Base-by-base conservation (phyloP, 2,797 vertebrate genomes). In the Coranthus polyacanthus region DNA sequence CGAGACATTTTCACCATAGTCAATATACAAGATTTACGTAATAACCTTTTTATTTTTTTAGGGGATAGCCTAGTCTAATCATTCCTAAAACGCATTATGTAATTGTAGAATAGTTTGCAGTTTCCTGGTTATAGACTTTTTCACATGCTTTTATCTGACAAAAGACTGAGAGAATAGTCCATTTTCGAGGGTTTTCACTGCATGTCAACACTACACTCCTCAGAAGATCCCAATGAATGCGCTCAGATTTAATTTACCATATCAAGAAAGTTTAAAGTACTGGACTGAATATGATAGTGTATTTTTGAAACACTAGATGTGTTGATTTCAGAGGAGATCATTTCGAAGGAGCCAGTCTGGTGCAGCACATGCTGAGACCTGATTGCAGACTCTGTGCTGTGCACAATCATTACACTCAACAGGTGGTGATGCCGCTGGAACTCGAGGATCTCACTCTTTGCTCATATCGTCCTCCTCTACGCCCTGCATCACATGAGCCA, bases 351-450 rank as follows among this genome's bases (percentile, higher is more conserved):
- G 50, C 16, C 52, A 46, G 8, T 22, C 24, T 21, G 29, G 53
- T 49, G 24, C 15, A 8, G 32, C 41, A 62, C 49, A 41, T 41
- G 38, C 15, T 41, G 38, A 41, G 38, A 41, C 15, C 13, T 41
- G 38, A 41, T 41, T 41, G 38, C 38, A 52, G 7, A 71, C 42
- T 56, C 39, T 8, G 37, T 61, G 29, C 16, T 16, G 12, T 18
- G 32, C 4, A 39, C 38, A 32, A 32, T 41, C 38, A 41, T 41
- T 7, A 41, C 12, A 57, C 36, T 45, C 49, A n/a, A 66, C 68
- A 71, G 66, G 71, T 74, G 64, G 55, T 15, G 62, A 78, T 73
- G 60, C 61, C 68, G 49, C 45, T 6, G 29, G n/a, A 69, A 52
- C 34, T 15, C 0, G 4, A 78, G 18, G 55, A 63, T 78, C 53